A percentile compares a stretch with the other conserved stretches of the same genome.
phyloP scores from a whole-genome alignment of 2,888 invertebrate genomes.

The Bellardia pandia region DNA sequence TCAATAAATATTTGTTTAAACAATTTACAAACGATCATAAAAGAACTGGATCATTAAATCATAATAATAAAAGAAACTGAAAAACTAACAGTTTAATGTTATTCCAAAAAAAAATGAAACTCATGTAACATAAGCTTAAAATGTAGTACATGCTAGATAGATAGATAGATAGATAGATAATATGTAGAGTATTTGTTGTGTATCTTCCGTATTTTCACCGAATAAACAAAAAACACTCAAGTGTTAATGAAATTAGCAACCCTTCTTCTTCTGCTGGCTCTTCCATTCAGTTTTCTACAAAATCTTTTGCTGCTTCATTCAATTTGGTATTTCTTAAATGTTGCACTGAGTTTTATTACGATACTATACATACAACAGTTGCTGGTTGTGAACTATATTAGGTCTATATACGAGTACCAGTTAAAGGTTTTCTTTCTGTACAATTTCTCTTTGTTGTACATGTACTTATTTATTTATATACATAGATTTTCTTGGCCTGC shows the following conservation, averaged over 20 bases:
- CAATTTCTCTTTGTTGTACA: slow-evolving; percentile 23
- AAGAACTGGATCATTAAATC: slow-evolving; percentile 66
- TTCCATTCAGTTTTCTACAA: not conserved
- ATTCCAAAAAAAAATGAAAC: not conserved
- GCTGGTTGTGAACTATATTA: slow-evolving; percentile 30
- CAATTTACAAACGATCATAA: slow-evolving; percentile 51
- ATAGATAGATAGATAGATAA: not conserved
- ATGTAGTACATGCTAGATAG: not conserved
- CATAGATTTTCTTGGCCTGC: slow-evolving; percentile 61
- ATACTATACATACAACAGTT: slow-evolving; percentile 4
- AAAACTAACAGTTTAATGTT: slow-evolving; percentile 51
- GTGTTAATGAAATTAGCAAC: slow-evolving; percentile 74
- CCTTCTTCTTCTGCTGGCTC: slow-evolving; percentile 34
- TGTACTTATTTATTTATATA: slow-evolving; percentile 20
- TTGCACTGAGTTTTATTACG: slow-evolving; percentile 51
- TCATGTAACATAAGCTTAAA: not conserved
- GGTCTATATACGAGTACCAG: slow-evolving; percentile 10
- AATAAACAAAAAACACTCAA: slow-evolving; percentile 60
- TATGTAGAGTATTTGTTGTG: not conserved
- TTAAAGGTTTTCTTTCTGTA: slow-evolving; percentile 42
- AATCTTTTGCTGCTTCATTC: not conserved
- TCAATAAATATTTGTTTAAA: slow-evolving; percentile 54
- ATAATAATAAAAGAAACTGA: slow-evolving; percentile 30
- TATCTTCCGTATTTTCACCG: slow-evolving; percentile 66
- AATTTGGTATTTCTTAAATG: not conserved